Evolutionary conservation across 2,113 vertebrate genomes (phyloP), one percentile per base, ranked within the genome.

Genomic region (Myodes glareolus): DNA sequence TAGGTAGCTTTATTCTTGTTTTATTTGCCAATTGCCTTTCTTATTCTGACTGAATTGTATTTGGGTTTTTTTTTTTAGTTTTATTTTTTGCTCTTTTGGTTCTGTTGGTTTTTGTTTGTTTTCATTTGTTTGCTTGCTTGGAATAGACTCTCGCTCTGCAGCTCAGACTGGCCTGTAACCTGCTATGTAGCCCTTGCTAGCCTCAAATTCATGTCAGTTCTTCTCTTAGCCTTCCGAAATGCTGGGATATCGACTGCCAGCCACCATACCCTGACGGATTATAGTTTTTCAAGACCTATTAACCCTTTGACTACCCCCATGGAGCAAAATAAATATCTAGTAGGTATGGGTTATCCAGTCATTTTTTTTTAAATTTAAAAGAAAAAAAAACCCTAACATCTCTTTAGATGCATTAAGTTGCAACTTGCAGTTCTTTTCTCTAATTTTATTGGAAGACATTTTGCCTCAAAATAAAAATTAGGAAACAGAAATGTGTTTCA

Each of bases 341-440:
- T 17, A 87, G 50, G 25, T 85, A 52, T 5, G 29, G 19, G 75
- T 33, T 81, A 90, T 58, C 33, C 68, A 90, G 19, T 77, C 23
- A 81, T 76, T 42, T 77, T 77, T 76, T 42, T 77, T 77, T 94
- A 63, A 31, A 5, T 78, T 58, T 36, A 70, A 70, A 70, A 70
- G 5, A 16, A 17, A 76, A 76, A 45, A 82, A 36, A 76, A n/a
- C 31, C 7, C 7, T 80, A 33, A 21, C 91, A 68, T 78, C 29
- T 86, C 52, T 75, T 39, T 39, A 61, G 47, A 33, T 73, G n/a
- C 70, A n/a, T 61, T 58, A 47, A 75, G n/a, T 94, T 7, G 42
- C 29, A 75, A 95, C n/a, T 92, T 86, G 7, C 31, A 75, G 29
- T n/a, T 92, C 42, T 92, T 55, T 94, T 94, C 73, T 70, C n/a